These are phyloP conservation scores for Pristionchus maxplancki DNA, from an alignment of 2,888 invertebrate genomes.

Conservation along the genomic window DNA sequence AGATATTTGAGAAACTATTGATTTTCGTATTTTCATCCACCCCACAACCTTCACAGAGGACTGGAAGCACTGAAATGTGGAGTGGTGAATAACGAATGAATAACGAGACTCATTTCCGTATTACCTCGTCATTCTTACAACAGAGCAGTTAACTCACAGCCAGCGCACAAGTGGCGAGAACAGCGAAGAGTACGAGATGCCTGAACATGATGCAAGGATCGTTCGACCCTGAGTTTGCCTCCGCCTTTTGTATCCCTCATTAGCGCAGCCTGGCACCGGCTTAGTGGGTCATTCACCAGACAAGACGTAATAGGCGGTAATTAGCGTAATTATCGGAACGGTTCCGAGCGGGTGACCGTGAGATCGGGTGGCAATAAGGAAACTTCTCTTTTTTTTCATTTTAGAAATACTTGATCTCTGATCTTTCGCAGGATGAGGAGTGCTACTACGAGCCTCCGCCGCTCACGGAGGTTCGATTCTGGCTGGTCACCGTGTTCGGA, in stretches of 20 bases:
- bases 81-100: no score
- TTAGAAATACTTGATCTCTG: not conserved
- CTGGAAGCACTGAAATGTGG: no score
- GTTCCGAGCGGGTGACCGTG: not conserved
- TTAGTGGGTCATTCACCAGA: not conserved
- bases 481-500: slow-evolving; percentile 73
- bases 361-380: not conserved
- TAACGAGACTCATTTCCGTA: no score
- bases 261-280: not conserved
- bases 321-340: not conserved
- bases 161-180: not conserved
- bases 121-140: no score
- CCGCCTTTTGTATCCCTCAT: not conserved
- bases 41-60: no score
- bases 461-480: slow-evolving; percentile 60
- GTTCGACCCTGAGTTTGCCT: not conserved
- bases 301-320: not conserved
- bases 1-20: no score
- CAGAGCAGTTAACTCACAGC: not conserved
- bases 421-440: not conserved
- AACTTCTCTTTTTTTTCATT: not conserved
- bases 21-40: no score
- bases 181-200: not conserved
- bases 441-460: slow-evolving; percentile 48
- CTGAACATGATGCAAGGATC: not conserved